These are phyloP conservation scores for Lasioglossum zephyrum DNA, from an alignment of 2,888 invertebrate genomes.

Conservation along the genomic window DNA sequence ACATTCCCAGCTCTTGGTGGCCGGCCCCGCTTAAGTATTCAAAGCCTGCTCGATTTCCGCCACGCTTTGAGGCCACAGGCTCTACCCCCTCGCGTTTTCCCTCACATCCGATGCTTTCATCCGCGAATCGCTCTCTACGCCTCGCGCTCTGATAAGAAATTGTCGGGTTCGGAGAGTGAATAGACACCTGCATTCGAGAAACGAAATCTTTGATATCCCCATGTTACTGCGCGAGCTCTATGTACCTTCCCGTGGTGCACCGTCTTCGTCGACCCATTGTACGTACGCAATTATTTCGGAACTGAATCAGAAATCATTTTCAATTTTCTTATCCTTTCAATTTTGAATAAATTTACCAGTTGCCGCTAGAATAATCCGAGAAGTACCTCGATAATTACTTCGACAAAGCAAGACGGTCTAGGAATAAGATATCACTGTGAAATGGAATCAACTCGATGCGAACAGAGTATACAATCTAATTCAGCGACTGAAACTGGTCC, in stretches of 20 bases:
- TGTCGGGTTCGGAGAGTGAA: not conserved
- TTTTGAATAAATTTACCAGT: not conserved
- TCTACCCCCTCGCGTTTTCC: not conserved
- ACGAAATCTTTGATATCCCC: constrained; percentile 12
- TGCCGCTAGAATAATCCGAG: not conserved
- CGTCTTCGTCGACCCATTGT: not conserved
- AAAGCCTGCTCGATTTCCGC: constrained; percentile 58
- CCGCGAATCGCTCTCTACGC: not conserved
- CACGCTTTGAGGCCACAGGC: constrained; percentile 34
- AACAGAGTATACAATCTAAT: not conserved
- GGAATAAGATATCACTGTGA: not conserved
- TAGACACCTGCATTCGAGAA: not conserved
- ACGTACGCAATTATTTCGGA: not conserved
- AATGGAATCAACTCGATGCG: not conserved
- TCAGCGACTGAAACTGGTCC: not conserved
- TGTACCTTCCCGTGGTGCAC: not conserved
- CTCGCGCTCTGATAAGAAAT: constrained; percentile 27
- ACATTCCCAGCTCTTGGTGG: constrained; percentile 54
- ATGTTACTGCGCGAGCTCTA: not conserved
- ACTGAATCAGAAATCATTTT: not conserved
- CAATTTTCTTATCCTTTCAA: not conserved
- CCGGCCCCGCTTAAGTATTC: constrained; percentile 64
- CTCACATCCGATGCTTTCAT: not conserved
- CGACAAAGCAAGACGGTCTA: too few species aligned
- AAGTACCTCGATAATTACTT: not conserved